phyloP scores from a whole-genome alignment of 30 jellyfish, hydroid and myxozoan species.

The Chrysaora quinquecirrha region DNA sequence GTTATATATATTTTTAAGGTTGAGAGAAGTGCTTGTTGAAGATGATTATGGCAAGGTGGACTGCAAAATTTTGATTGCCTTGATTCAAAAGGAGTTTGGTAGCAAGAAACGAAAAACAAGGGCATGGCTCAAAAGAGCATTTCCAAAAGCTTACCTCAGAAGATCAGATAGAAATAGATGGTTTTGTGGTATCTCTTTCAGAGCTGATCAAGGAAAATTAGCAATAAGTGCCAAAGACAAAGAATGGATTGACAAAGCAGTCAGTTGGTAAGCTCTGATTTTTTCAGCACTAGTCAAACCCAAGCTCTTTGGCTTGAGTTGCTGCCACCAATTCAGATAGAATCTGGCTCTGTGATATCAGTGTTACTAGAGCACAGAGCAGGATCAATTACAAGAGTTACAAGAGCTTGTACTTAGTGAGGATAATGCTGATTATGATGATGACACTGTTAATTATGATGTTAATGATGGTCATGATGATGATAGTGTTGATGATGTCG shows the following conservation, averaged over 20 bases:
- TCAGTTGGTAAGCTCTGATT: slow-evolving; percentile 60
- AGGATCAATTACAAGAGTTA: no score
- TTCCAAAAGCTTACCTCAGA: slow-evolving; percentile 74
- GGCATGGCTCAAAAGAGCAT: slow-evolving; percentile 67
- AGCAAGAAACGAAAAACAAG: slow-evolving; percentile 63
- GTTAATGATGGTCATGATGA: no score
- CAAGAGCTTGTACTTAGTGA: no score
- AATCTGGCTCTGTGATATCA: no score
- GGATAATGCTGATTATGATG: no score
- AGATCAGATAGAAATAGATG: slow-evolving; percentile 87
- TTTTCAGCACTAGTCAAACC: no score
- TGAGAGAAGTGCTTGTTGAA: slow-evolving; percentile 60
- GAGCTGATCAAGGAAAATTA: slow-evolving; percentile 58
- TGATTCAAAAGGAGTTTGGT: slow-evolving; percentile 65
- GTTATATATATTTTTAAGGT: slow-evolving; percentile 45
- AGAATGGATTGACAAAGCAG: slow-evolving; percentile 80
- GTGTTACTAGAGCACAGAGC: no score
- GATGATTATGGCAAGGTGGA: slow-evolving; percentile 73
- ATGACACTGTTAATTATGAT: no score
- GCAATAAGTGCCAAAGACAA: slow-evolving; percentile 53
- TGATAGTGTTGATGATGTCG: no score
- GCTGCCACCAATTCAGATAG: no score
- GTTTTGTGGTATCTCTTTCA: slow-evolving; percentile 87
- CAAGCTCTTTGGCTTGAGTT: no score
- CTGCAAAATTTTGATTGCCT: slow-evolving; percentile 55